Base-by-base conservation (phyloP, 2,888 invertebrate species). In the Melinaea marsaeus region DNA sequence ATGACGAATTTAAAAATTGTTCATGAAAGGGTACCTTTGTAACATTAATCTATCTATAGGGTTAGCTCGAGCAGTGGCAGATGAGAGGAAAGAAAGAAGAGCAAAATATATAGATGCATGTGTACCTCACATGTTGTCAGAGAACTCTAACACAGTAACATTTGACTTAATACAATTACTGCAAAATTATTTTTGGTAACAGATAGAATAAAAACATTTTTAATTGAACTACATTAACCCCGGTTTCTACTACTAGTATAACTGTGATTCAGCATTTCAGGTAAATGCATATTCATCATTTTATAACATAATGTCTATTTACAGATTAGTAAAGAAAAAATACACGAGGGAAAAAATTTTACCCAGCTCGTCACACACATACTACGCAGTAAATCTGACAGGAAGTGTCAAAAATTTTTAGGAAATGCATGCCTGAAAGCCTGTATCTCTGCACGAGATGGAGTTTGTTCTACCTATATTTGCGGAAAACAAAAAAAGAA, bases 381-480 rank as follows among this genome's bases (percentile, higher is more conserved):
- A 2, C 72, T 85, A 0, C 71, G 84, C 5, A 75, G 78, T 11
- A 69, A 68, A 46, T 83, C 77, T 51, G 83, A 85, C 46, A 69
- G 60, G 2, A 80, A 72, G 0, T 86, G 86, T 61, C 60, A 74
- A 4, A 72, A 66, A 11, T 61, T 71, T 2, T 81, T 81, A 0
- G 60, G 48, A 7, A 22, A 65, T 0, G 81, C 78, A 71, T 86
- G 86, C 58, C 34, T 2, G 0, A 58, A 48, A 0, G 84, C 81
- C 0, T 85, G 86, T 63, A 32, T 7, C 0, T 65, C 55, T 7
- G 73, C 80, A 0, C 66, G 56, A n/a, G 59, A 58, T 0, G 35
- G 65, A 2, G 65, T 78, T 0, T 85, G 86, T 55, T 4, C 56
- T 0, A 59, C 61, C 0, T 62, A 64, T n/a, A 57, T 67, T 0